Percentiles rank a stretch among this genome's conserved stretches.
These are phyloP conservation scores for Paralinhomoeus sp. DNA, from an alignment of 2,888 invertebrate genomes.

Conservation along the genomic window DNA sequence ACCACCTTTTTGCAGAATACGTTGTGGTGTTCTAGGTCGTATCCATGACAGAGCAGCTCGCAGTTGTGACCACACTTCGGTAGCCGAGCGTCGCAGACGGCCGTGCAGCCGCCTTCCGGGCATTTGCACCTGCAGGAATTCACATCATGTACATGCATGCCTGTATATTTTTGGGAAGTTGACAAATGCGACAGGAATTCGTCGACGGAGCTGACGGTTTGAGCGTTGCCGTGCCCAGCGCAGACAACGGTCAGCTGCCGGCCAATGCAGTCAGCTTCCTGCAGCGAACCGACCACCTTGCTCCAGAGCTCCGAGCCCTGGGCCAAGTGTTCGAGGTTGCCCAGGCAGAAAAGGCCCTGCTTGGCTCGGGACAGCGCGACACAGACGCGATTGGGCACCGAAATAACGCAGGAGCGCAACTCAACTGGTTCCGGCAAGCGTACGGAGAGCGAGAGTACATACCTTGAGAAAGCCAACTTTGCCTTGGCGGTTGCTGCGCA, in stretches of 20 bases:
- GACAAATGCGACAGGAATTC: constrained; percentile 10
- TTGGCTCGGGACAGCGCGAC: constrained; percentile 43
- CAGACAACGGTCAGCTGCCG: constrained; percentile 9
- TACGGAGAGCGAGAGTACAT: constrained; percentile 3
- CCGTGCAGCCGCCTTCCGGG: constrained; percentile 35
- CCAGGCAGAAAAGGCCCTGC: constrained; percentile 47
- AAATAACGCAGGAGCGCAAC: not conserved
- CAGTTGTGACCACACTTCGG: constrained; percentile 43
- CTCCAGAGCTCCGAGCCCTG: constrained; percentile 8
- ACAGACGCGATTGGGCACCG: constrained; percentile 21
- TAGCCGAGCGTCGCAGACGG: constrained; percentile 33
- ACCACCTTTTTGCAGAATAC: constrained; percentile 31
- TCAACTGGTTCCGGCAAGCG: not conserved
- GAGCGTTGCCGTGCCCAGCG: constrained; percentile 8
- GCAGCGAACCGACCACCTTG: not conserved
- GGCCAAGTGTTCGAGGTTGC: constrained; percentile 34
- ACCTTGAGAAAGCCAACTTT: constrained; percentile 23
- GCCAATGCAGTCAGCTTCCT: constrained; percentile 1
- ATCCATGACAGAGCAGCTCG: constrained; percentile 38
- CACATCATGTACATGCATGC: too few species aligned
- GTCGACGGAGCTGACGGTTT: not conserved
- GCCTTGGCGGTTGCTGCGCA: constrained; percentile 14
- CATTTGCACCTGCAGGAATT: constrained; percentile 5
- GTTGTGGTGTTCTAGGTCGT: constrained; percentile 34
- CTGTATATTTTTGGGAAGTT: too few species aligned